These are phyloP conservation scores for Sinocyclocheilus rhinocerous DNA, from an alignment of 2,113 vertebrate species.

Conservation along the genomic window DNA sequence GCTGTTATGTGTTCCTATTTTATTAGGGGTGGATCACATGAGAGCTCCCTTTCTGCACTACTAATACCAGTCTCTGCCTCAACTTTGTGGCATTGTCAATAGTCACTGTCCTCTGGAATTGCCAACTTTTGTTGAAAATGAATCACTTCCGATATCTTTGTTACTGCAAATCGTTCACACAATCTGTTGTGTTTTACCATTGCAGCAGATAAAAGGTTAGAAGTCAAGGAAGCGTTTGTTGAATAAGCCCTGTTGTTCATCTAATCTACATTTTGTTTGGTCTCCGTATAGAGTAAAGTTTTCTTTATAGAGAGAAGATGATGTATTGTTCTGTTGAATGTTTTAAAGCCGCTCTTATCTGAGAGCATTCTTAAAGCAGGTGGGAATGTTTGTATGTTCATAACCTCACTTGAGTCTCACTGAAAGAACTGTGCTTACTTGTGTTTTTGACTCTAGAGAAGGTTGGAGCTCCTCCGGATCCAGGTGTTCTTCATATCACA, in stretches of 20 bases:
- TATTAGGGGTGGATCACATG: neutral
- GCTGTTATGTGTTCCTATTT: neutral
- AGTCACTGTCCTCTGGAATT: neutral
- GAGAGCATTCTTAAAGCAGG: no score
- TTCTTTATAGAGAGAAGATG: no score
- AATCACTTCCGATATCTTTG: neutral
- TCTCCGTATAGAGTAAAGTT: no score
- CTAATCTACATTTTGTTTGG: no score
- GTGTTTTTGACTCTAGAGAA: no score
- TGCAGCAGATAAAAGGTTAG: neutral
- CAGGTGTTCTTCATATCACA: slow-evolving; percentile 56
- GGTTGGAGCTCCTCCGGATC: no score
- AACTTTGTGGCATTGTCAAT: neutral
- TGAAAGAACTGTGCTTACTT: no score
- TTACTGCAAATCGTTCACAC: neutral
- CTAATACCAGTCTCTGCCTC: neutral
- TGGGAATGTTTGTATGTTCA: no score
- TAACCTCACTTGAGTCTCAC: no score
- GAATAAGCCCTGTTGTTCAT: no score
- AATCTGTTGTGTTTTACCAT: neutral
- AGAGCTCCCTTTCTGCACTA: neutral
- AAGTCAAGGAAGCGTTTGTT: no score
- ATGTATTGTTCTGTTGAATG: no score
- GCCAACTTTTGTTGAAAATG: slow-evolving; percentile 2
- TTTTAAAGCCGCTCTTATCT: slow-evolving; percentile 11